phyloP scores from a whole-genome alignment of 2,797 vertebrate genomes.

The Pagetopsis macropterus region DNA sequence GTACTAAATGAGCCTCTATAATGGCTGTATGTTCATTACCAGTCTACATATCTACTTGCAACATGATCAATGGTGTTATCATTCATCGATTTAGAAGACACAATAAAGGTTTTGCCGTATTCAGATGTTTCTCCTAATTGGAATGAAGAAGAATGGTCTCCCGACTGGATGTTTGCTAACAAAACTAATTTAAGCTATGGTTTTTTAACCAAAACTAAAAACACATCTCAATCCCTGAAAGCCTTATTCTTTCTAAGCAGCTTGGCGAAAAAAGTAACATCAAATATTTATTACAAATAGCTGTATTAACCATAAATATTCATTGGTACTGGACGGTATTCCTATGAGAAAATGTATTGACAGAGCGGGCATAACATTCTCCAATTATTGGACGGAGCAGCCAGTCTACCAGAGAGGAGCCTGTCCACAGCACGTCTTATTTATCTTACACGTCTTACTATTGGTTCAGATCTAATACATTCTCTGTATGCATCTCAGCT shows the following conservation, averaged over 20 bases:
- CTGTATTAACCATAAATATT: conserved; percentile 80
- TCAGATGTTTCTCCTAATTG: not conserved
- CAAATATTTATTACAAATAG: conserved; percentile 80
- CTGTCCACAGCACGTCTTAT: conserved; percentile 25
- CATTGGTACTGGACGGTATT: conserved; percentile 66
- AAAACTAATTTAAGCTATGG: not conserved
- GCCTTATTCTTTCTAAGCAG: conserved; percentile 44
- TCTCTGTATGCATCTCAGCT: conserved; percentile 38
- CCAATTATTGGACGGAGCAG: conserved; percentile 66
- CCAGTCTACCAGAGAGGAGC: conserved; percentile 42
- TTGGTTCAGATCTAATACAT: conserved; percentile 33
- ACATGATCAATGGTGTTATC: conserved; percentile 2
- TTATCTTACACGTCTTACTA: conserved; percentile 16
- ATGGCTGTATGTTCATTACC: not conserved
- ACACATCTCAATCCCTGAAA: conserved; percentile 34
- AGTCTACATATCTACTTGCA: conserved; percentile 5
- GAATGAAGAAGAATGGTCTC: not conserved
- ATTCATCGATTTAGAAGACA: no score
- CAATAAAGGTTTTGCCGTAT: not conserved
- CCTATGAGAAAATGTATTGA: conserved; percentile 67
- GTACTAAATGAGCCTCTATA: not conserved
- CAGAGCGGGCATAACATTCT: conserved; percentile 66
- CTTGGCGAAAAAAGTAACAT: conserved; percentile 68
- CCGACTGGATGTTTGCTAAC: conserved; percentile 3
- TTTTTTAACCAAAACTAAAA: conserved; percentile 3